Conservation (phyloP, 2,797 vertebrate species). For the Catharus ustulatus region DNA sequence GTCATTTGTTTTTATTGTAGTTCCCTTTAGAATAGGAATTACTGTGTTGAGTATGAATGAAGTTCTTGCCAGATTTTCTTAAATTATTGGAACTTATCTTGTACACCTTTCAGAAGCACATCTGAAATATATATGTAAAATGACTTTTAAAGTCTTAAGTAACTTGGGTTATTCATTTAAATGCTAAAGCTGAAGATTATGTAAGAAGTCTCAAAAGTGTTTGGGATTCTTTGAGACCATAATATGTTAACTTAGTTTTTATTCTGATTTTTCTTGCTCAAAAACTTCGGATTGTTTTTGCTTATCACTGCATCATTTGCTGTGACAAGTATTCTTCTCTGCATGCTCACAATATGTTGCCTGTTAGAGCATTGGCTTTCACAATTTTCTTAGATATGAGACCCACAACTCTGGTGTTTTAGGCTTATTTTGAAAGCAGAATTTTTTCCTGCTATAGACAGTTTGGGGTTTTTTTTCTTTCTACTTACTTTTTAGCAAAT, state of each 20-base stretch:
- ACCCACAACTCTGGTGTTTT: not conserved
- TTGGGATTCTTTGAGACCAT: not conserved
- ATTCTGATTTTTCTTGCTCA: not conserved
- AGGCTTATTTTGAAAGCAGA: not conserved
- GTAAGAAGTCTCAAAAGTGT: not conserved
- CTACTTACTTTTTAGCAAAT: not conserved
- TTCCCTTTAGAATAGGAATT: not conserved
- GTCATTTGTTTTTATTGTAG: not conserved
- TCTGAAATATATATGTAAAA: not conserved
- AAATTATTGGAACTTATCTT: not conserved
- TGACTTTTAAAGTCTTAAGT: not conserved
- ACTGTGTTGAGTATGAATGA: not conserved
- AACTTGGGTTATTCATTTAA: not conserved
- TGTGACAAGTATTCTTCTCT: not conserved
- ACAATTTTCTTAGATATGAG: not conserved
- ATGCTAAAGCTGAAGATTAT: not conserved
- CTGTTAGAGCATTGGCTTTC: not conserved
- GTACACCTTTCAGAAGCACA: not conserved
- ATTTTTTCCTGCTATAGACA: not conserved
- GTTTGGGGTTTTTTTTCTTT: not conserved
- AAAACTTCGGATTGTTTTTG: not conserved
- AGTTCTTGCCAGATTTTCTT: not conserved
- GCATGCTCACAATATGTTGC: not conserved
- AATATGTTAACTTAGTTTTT: not conserved
- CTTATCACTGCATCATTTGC: not conserved